Base-by-base conservation (phyloP, 2,113 vertebrate genomes). In the Elanoides forficatus region DNA sequence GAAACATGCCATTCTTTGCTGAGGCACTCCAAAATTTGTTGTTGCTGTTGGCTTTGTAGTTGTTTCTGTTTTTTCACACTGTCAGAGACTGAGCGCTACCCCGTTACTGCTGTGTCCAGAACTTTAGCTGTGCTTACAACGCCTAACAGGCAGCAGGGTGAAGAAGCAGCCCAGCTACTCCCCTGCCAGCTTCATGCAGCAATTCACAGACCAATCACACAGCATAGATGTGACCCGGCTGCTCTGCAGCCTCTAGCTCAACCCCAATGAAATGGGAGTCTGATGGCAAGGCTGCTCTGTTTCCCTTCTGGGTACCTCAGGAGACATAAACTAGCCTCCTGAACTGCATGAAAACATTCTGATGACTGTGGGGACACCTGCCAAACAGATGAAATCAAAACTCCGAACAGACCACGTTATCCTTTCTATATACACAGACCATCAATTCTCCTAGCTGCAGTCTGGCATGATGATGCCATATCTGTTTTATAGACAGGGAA, bases 121-220 rank as follows among this genome's bases (percentile, higher is more conserved):
- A 73, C 84, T 89, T 82, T 6, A 75, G 42, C 94, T 67, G 65
- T 82, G 91, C 91, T 94, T 53, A 73, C 75, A 93, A 27, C 17
- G 81, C 86, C 70, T 5, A 48, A 88, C 3, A 22, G 76, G 90
- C 82, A n/a, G 20, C 26, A 53, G 36, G 40, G 74, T 0, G 8
- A 93, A 86, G 87, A 71, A 48, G 80, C 13, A 63, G 84, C 56
- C 62, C n/a, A 25, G 66, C 74, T 60, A 9, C 86, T 48, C 68
- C 56, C 48, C 78, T 78, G 90, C 96, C 94, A 97, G 91, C 75
- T 74, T 68, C 82, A 81, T 93, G 86, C 94, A 87, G 62, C 87
- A 71, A 63, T 76, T 85, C 65, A 11, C 15, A 48, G 42, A 18
- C 63, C 86, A 91, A 56, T 65, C 43, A 23, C 81, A 68, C 63